Conservation (phyloP, 2,888 invertebrate species). For the Calephelis perditalis region DNA sequence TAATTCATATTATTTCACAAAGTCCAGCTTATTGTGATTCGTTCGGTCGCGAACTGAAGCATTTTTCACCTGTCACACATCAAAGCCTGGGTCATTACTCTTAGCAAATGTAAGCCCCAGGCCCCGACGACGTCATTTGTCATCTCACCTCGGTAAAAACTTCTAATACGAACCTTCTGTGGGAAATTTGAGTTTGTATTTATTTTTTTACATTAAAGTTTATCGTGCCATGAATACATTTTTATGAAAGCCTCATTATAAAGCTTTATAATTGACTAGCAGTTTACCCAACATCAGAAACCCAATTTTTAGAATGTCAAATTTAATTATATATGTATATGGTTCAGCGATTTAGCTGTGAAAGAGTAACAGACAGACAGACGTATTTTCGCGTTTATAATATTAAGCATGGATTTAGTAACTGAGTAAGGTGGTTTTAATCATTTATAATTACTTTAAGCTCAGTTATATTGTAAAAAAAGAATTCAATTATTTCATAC, state of each 20-base stretch:
- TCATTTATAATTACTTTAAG: too few species aligned
- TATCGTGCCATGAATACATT: slow-evolving; percentile 3
- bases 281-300: too few species aligned
- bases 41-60: slow-evolving; percentile 20
- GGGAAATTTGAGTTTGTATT: slow-evolving; percentile 12
- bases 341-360: neutral
- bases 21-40: slow-evolving; percentile 13
- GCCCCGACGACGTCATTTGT: slow-evolving; percentile 41
- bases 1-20: slow-evolving; percentile 9
- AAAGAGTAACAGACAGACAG: neutral
- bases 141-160: slow-evolving; percentile 43
- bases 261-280: too few species aligned
- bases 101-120: slow-evolving; percentile 43
- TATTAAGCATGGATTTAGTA: too few species aligned
- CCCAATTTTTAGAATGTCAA: too few species aligned
- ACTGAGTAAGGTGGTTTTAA: too few species aligned
- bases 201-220: slow-evolving; percentile 10
- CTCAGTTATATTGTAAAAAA: too few species aligned
- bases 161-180: slow-evolving; percentile 28
- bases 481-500: too few species aligned
- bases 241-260: neutral
- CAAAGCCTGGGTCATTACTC: slow-evolving; percentile 45
- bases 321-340: neutral
- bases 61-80: slow-evolving; percentile 49
- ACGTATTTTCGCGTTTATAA: neutral